These are phyloP conservation scores for Anniella stebbinsi DNA, from an alignment of 2,797 vertebrate species.

Conservation along the genomic window DNA sequence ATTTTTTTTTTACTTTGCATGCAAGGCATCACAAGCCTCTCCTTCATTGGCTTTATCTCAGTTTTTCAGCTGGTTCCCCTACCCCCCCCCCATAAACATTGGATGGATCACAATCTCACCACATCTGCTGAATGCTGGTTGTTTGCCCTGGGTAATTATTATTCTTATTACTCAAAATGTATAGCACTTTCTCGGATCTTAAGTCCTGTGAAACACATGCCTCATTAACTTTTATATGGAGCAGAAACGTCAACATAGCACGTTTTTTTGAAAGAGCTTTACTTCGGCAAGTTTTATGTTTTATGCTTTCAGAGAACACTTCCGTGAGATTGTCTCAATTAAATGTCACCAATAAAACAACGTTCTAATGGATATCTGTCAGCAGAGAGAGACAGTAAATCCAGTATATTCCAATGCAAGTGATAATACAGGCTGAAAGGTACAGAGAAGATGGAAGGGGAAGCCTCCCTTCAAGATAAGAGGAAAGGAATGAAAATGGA, in stretches of 20 bases:
- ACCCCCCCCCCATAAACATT: neutral
- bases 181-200: conserved; percentile 35
- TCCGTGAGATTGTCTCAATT: neutral
- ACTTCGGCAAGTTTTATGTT: neutral
- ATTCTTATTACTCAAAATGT: neutral
- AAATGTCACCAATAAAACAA: neutral
- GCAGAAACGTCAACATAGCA: neutral
- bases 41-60: neutral
- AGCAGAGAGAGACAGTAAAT: neutral
- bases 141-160: conserved; percentile 30
- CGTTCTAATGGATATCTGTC: neutral
- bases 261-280: neutral
- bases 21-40: neutral
- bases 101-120: conserved; percentile 6
- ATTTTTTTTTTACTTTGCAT: neutral
- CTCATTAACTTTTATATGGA: neutral
- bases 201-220: conserved; percentile 38
- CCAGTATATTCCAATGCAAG: neutral
- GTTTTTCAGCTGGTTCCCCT: neutral
- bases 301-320: neutral
- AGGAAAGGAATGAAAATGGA: neutral
- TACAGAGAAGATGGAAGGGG: neutral
- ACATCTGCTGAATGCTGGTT: conserved; percentile 47
- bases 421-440: neutral
- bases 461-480: neutral